Evolutionary conservation across 2,888 invertebrate species (phyloP).

Genomic region (Agriopis marginaria): DNA sequence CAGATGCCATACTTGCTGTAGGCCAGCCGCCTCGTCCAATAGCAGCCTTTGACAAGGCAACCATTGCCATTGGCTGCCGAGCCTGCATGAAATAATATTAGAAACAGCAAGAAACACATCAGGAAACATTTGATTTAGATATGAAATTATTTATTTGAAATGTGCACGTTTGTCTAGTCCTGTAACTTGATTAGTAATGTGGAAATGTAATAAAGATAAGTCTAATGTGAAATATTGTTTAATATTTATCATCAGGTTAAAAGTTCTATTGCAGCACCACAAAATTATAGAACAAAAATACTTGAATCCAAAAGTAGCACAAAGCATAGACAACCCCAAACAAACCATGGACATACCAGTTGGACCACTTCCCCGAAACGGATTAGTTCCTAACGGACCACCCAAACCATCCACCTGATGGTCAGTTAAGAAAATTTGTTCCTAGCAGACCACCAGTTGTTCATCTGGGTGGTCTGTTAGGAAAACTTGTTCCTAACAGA

Average conservation of each 20-base stretch:
- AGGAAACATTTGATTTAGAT: background rate
- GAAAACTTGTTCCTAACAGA: no score
- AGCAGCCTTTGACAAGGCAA: conserved; percentile 78
- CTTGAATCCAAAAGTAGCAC: no score
- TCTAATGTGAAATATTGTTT: conserved; percentile 20
- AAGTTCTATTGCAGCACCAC: no score
- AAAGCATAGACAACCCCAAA: no score
- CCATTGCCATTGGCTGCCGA: conserved; percentile 68
- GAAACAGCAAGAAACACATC: conserved; percentile 6
- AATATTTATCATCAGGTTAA: background rate
- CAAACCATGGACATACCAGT: no score
- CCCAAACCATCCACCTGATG: no score
- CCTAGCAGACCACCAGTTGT: no score
- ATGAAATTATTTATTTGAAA: background rate
- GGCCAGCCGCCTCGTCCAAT: conserved; percentile 80
- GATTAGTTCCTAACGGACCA: no score
- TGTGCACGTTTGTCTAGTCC: conserved; percentile 24
- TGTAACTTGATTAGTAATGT: conserved; percentile 39
- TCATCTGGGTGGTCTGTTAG: no score
- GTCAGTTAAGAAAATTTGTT: no score
- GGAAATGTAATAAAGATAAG: conserved; percentile 47
- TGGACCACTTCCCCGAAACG: no score
- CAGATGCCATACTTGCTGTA: conserved; percentile 80
- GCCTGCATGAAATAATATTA: conserved; percentile 24
- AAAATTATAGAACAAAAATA: no score